These are phyloP conservation scores for Pseudotriccus pelzelni DNA, from an alignment of 2,797 vertebrate species.

Conservation along the genomic window DNA sequence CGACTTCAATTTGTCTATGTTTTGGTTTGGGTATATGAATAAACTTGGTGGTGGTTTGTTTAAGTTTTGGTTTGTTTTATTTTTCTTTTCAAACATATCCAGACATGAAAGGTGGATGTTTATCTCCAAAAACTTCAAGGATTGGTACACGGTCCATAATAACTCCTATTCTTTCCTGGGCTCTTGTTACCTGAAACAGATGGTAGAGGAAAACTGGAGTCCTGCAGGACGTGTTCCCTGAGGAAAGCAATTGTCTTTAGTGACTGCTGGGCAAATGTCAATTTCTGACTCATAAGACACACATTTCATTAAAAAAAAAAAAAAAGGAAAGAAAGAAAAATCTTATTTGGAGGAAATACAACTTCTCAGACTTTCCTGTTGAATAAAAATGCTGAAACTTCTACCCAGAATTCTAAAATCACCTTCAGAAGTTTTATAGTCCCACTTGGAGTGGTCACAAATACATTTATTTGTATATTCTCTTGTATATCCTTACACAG, in stretches of 20 bases:
- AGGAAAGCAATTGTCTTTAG: not conserved
- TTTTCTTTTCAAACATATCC: not conserved
- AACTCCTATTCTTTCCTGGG: not conserved
- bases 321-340: not conserved
- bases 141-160: not conserved
- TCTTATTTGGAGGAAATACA: not conserved
- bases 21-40: not conserved
- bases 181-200: slow-evolving; percentile 25
- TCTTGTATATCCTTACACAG: not conserved
- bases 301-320: not conserved
- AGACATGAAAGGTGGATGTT: not conserved
- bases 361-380: not conserved
- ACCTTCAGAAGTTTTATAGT: not conserved
- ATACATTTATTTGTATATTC: not conserved
- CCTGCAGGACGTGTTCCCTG: not conserved
- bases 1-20: not conserved
- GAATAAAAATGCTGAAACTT: not conserved
- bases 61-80: accelerated
- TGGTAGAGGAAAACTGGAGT: not conserved
- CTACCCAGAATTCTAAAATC: not conserved
- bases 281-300: not conserved
- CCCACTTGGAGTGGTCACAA: not conserved
- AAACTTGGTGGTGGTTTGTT: not conserved
- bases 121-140: not conserved
- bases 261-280: slow-evolving; percentile 20